phyloP scores from a whole-genome alignment of 2,113 vertebrate species.

The Vireo altiloquus region DNA sequence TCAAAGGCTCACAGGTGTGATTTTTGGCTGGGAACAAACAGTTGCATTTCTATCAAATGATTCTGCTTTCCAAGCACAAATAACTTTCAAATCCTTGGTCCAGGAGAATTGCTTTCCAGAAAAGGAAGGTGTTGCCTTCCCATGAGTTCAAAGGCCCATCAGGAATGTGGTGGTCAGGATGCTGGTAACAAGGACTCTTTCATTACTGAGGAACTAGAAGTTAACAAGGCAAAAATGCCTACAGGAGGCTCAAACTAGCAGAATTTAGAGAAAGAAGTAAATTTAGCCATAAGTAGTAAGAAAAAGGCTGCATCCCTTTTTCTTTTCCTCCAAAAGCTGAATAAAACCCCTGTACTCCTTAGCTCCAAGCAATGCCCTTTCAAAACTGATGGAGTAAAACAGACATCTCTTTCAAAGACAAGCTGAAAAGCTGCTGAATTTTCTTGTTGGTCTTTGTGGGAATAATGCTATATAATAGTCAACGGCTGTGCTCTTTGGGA shows the following conservation, averaged over 20 bases:
- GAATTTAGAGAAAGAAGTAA: not conserved
- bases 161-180: not conserved
- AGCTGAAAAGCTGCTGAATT: not conserved
- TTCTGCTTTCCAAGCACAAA: conserved; percentile 22
- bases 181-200: not conserved
- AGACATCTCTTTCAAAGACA: not conserved
- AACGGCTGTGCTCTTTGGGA: not conserved
- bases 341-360: not conserved
- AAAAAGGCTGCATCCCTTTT: not conserved
- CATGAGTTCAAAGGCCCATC: not conserved
- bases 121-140: not conserved
- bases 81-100: not conserved
- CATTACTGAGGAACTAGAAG: not conserved
- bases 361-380: not conserved
- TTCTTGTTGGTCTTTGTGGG: not conserved
- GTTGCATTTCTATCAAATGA: not conserved
- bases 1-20: conserved; percentile 48
- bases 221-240: not conserved
- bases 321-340: not conserved
- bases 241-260: not conserved
- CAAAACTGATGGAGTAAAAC: conserved; percentile 6
- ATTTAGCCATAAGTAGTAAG: not conserved
- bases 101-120: not conserved
- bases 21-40: conserved; percentile 25
- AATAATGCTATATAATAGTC: not conserved